Percentiles rank a stretch among this genome's conserved stretches.
These are phyloP conservation scores for Mythimna albipuncta DNA, from an alignment of 2,888 invertebrate genomes.

Conservation along the genomic window DNA sequence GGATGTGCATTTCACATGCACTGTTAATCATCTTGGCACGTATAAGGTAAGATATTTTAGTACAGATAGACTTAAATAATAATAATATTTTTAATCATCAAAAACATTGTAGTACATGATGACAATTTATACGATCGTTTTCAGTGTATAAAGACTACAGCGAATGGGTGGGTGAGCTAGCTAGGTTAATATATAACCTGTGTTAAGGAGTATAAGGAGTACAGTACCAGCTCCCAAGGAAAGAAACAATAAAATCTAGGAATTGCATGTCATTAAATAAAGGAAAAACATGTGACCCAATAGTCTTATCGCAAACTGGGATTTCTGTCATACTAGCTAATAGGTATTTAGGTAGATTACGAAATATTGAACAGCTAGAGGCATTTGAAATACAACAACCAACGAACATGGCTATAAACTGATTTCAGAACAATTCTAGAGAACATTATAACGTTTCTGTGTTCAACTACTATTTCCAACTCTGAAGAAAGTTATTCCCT, in stretches of 20 bases:
- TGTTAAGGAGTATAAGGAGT: no score
- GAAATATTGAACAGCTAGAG: neutral
- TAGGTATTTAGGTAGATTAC: neutral
- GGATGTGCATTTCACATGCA: conserved; percentile 97
- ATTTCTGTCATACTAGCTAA: neutral
- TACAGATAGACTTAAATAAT: neutral
- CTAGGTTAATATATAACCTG: no score
- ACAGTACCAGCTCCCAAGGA: no score
- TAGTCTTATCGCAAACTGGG: no score
- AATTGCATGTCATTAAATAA: no score
- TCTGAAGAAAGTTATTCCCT: conserved; percentile 23
- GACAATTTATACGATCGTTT: no score
- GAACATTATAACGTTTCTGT: neutral
- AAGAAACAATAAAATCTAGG: no score
- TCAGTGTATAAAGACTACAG: no score
- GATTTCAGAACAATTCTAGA: neutral
- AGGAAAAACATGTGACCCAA: neutral
- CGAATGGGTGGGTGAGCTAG: no score
- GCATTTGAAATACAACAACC: neutral
- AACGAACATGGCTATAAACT: neutral
- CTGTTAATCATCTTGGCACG: conserved; percentile 95
- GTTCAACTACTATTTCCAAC: conserved; percentile 5
- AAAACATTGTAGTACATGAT: no score
- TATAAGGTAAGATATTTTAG: conserved; percentile 92
- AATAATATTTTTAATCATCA: no score